A percentile compares a stretch with the other conserved stretches of the same genome.
Evolutionary conservation across 2,888 invertebrate genomes (phyloP).

Genomic region (Leucania comma): DNA sequence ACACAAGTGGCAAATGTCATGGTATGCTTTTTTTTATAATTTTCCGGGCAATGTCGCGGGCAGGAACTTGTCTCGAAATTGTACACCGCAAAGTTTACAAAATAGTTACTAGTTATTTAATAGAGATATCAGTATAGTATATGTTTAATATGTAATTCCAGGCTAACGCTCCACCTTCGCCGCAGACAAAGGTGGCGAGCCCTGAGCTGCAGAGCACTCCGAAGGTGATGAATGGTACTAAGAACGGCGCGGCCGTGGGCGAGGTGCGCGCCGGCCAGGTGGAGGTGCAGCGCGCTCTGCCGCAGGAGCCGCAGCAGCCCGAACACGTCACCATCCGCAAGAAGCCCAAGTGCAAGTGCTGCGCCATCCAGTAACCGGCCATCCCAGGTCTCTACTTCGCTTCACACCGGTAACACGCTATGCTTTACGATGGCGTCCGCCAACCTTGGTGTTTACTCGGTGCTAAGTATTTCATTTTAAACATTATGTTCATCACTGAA

Average conservation of each 20-base stretch:
- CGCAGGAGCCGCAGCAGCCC: constrained; percentile 95
- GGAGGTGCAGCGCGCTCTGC: constrained; percentile 94
- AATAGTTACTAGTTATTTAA: neutral
- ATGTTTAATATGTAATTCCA: constrained; percentile 61
- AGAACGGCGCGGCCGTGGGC: constrained; percentile 84
- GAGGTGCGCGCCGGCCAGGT: constrained; percentile 89
- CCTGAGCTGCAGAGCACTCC: constrained; percentile 81
- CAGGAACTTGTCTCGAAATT: neutral
- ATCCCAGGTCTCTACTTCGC: constrained; percentile 31
- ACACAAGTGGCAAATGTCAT: neutral
- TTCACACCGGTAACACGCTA: constrained; percentile 78
- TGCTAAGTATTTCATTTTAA: constrained; percentile 81
- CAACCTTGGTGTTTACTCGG: constrained; percentile 81
- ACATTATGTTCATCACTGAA: constrained; percentile 67
- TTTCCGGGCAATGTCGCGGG: neutral
- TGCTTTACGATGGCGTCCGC: constrained; percentile 71
- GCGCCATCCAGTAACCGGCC: constrained; percentile 95
- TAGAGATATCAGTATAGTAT: neutral
- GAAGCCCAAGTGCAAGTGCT: constrained; percentile 98
- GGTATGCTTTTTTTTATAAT: neutral
- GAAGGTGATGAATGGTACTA: constrained; percentile 86
- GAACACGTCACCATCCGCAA: constrained; percentile 98
- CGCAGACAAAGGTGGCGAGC: constrained; percentile 80
- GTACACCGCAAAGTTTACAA: neutral
- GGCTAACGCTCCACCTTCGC: constrained; percentile 83